phyloP scores from a whole-genome alignment of 2,113 vertebrate species.

The Actenoides lindsayi region DNA sequence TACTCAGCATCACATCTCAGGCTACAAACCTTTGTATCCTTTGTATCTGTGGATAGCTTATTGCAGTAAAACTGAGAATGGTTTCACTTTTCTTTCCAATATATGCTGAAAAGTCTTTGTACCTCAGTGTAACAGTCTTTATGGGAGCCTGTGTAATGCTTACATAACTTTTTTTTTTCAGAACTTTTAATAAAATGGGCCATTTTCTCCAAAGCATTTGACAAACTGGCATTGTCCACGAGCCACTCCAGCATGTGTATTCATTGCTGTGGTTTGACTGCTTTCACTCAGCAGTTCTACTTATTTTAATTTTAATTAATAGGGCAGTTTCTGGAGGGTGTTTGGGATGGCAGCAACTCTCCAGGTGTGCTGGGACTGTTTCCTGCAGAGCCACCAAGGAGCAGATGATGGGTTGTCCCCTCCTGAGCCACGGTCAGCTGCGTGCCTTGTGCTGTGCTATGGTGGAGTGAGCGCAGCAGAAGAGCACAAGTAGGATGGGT shows the following conservation, averaged over 20 bases:
- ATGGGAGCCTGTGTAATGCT: neutral
- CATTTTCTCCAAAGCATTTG: neutral
- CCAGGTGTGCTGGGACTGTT: neutral
- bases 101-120: neutral
- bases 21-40: neutral
- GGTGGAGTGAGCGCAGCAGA: neutral
- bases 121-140: neutral
- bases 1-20: neutral
- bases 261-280: neutral
- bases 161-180: neutral
- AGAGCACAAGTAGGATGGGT: neutral
- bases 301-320: neutral
- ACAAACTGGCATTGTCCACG: neutral
- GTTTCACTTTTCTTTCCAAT: neutral
- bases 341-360: neutral
- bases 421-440: neutral
- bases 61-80: neutral
- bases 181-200: neutral
- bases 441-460: rapidly evolving
- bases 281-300: neutral
- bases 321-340: neutral
- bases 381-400: rapidly evolving
- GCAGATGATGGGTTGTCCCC: neutral
- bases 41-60: neutral
- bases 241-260: neutral